Evolutionary conservation across 2,888 invertebrate genomes (phyloP), one percentile per base, ranked within the genome.

Genomic region (Cyrtodaria siliqua): DNA sequence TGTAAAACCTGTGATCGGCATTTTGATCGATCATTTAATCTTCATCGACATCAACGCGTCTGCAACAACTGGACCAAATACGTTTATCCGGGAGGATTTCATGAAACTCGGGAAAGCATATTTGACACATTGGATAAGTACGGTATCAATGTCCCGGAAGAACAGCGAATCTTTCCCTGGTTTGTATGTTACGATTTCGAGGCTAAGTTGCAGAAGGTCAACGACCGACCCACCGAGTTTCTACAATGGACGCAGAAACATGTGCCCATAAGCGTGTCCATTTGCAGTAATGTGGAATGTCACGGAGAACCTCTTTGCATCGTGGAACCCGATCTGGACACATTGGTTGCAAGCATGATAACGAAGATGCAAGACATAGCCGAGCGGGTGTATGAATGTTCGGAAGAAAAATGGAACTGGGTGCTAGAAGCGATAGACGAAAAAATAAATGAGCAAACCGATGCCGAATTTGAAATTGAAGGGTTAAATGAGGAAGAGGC

Each of bases 51-150:
- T 18, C 66, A 69, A 14, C 27, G 14, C 9, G 38, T n/a, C 27
- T 82, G 82, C 50, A 20, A 4, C 3, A 72, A 66, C 29, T 53
- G 53, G n/a, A 75, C 68, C 9, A 66, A 64, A 33, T 81, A 56
- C 49, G 56, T 61, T 0, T 81, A 61, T 57, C 81, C 71, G 1
- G 77, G 77, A 8, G 75, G 78, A 1, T 70, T 75, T 42, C 49
- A 74, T 40, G 16, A 53, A 47, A 23, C 33, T 0, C 23, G 33
- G 47, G 57, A 68, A 0, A 53, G 16, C 14, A 61, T 81, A 23
- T 81, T 81, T 38, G 74, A 81, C 0, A 8, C 29, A 40, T 23
- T 77, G 18, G 71, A 71, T 12, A 42, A 71, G 18, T 57, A 56
- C 18, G 74, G 38, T 1, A 77, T 77, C 24, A 12, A 66, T 52